These are phyloP conservation scores for Cromileptes altivelis DNA, from an alignment of 2,113 vertebrate genomes.

Conservation along the genomic window DNA sequence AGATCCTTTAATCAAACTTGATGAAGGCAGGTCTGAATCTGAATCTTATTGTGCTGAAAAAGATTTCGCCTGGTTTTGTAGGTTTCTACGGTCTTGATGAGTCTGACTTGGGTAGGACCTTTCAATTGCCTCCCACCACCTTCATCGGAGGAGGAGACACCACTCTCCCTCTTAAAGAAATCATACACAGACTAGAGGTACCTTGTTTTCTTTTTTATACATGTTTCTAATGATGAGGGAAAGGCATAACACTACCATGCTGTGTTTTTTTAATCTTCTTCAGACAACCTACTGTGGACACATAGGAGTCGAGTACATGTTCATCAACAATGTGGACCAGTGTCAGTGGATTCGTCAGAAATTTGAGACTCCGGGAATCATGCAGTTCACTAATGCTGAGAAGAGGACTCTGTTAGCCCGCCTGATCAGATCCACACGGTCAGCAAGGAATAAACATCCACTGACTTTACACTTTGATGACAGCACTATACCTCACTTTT, in stretches of 20 bases:
- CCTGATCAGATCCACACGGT: slow-evolving; percentile 93
- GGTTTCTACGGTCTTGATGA: slow-evolving; percentile 92
- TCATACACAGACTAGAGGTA: slow-evolving; percentile 93
- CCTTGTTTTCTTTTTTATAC: slow-evolving; percentile 37
- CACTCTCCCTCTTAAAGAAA: slow-evolving; percentile 91
- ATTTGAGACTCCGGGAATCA: slow-evolving; percentile 91
- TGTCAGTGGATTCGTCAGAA: slow-evolving; percentile 95
- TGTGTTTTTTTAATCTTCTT: not conserved
- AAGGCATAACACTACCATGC: not conserved
- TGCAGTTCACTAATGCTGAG: slow-evolving; percentile 91
- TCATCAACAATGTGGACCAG: slow-evolving; percentile 94
- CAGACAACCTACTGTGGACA: slow-evolving; percentile 93
- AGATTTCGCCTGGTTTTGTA: slow-evolving; percentile 49
- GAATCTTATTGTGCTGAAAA: not conserved
- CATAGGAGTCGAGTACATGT: slow-evolving; percentile 95
- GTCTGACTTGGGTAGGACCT: slow-evolving; percentile 91
- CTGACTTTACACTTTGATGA: slow-evolving; percentile 13
- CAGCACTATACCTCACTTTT: slow-evolving; percentile 34
- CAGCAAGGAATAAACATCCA: slow-evolving; percentile 39
- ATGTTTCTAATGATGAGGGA: not conserved
- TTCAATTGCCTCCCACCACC: slow-evolving; percentile 92
- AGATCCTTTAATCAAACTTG: too few relatives aligned
- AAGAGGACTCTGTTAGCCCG: slow-evolving; percentile 92
- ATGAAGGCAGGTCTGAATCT: too few relatives aligned
- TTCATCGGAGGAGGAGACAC: slow-evolving; percentile 92